Evolutionary conservation across 2,888 invertebrate species (phyloP).

Genomic region (Erebia aethiops): DNA sequence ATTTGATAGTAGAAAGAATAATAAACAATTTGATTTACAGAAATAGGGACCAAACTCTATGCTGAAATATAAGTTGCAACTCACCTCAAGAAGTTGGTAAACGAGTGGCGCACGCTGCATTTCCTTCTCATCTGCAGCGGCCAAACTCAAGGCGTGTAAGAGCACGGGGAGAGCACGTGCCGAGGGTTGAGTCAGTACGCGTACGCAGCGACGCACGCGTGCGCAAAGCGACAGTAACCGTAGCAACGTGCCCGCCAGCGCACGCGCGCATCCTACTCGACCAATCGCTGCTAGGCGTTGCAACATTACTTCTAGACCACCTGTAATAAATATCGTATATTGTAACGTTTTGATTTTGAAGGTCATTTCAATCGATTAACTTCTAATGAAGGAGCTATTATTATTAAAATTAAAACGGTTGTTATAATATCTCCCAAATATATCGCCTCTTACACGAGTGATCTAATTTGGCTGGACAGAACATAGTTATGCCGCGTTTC

Average conservation of each 20-base stretch:
- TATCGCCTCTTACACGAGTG: no score
- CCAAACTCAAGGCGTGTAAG: conserved; percentile 91
- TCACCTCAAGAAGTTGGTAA: conserved; percentile 92
- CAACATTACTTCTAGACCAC: conserved; percentile 89
- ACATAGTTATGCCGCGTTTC: no score
- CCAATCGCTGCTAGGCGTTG: conserved; percentile 92
- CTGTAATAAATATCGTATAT: conserved; percentile 50
- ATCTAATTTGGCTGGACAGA: no score
- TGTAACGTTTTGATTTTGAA: background rate
- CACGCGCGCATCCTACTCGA: conserved; percentile 93
- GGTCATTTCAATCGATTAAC: background rate
- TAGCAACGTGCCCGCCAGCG: conserved; percentile 93
- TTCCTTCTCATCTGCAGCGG: conserved; percentile 83
- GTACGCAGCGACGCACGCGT: conserved; percentile 94
- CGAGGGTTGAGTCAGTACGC: conserved; percentile 93
- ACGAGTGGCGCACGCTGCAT: conserved; percentile 90
- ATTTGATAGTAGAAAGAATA: no score
- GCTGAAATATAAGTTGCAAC: background rate
- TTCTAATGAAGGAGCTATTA: background rate
- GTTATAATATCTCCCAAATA: no score
- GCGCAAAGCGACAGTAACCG: conserved; percentile 95
- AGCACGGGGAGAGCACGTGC: conserved; percentile 92
- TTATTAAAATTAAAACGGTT: background rate
- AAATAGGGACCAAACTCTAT: no score
- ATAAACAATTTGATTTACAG: no score